phyloP scores from a whole-genome alignment of 1,140 invertebrate species.

The Aphelenchoides fujianensis region DNA sequence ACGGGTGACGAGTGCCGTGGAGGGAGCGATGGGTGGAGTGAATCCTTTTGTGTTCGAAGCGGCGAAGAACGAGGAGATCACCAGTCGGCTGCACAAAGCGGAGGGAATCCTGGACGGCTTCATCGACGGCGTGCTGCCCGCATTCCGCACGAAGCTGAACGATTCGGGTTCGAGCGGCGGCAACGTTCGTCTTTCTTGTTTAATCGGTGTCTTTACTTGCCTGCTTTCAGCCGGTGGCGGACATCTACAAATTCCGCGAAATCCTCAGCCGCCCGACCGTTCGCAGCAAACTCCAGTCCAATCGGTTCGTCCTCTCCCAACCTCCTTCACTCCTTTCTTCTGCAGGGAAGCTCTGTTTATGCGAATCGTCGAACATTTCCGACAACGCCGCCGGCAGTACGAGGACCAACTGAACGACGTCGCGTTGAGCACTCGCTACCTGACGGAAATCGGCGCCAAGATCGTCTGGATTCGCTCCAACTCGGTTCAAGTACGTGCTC shows the following conservation, averaged over 20 bases:
- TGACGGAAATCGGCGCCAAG: constrained; percentile 60
- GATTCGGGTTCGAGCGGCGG: constrained; percentile 17
- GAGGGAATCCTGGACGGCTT: constrained; percentile 75
- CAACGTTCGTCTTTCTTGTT: neutral
- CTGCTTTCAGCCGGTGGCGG: constrained; percentile 10
- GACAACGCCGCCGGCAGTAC: constrained; percentile 20
- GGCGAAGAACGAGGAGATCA: constrained; percentile 72
- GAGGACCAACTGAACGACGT: constrained; percentile 22
- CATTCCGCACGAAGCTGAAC: constrained; percentile 75
- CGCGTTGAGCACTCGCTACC: constrained; percentile 14
- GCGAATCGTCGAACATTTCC: constrained; percentile 33
- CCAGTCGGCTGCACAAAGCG: constrained; percentile 73
- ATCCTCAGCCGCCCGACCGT: constrained; percentile 4
- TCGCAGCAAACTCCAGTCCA: constrained; percentile 26
- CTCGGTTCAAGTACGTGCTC: constrained; percentile 27
- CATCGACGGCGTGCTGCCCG: constrained; percentile 77
- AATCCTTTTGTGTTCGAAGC: constrained; percentile 75
- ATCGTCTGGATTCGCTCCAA: constrained; percentile 48
- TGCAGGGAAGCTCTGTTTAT: constrained; percentile 37
- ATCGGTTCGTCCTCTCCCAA: constrained; percentile 18
- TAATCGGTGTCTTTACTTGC: constrained; percentile 13
- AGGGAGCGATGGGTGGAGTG: constrained; percentile 71
- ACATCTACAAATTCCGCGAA: constrained; percentile 20
- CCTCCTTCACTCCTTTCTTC: neutral
- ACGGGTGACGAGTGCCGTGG: constrained; percentile 66